Percentiles rank a stretch among this genome's conserved stretches.
phyloP scores from a whole-genome alignment of 2,888 invertebrate species.

The Polyommatus icarus region DNA sequence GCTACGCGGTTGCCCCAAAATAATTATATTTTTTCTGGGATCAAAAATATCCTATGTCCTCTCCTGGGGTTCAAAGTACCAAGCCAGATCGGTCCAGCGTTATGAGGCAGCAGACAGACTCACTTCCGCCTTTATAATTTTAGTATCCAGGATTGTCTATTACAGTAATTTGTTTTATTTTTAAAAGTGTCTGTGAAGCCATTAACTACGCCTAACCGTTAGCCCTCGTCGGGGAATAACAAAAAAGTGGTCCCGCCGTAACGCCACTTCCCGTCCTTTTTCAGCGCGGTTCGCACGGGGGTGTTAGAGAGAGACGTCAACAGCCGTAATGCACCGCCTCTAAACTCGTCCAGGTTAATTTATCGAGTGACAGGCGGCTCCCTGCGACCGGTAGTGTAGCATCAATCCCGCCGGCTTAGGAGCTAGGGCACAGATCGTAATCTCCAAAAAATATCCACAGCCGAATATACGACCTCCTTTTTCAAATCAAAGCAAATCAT shows the following conservation, averaged over 20 bases:
- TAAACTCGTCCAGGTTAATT: constrained; percentile 75
- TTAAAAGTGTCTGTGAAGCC: constrained; percentile 45
- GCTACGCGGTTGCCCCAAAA: too few relatives aligned
- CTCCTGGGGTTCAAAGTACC: too few relatives aligned
- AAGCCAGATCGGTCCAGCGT: too few relatives aligned
- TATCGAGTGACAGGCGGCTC: constrained; percentile 73
- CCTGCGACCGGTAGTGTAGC: constrained; percentile 61
- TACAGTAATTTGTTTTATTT: neutral
- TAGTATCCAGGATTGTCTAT: neutral
- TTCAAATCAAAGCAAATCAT: too few relatives aligned
- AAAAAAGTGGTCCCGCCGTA: constrained; percentile 71
- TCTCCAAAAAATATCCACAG: neutral
- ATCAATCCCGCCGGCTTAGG: constrained; percentile 69
- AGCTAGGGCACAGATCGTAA: constrained; percentile 49
- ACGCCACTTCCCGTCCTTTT: constrained; percentile 60
- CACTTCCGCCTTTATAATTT: too few relatives aligned
- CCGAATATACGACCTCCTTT: too few relatives aligned
- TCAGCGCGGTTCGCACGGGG: constrained; percentile 50
- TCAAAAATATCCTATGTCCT: too few relatives aligned
- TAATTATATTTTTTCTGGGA: too few relatives aligned
- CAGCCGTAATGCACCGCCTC: constrained; percentile 63
- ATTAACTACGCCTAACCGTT: constrained; percentile 71
- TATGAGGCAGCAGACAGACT: too few relatives aligned
- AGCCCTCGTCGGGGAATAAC: constrained; percentile 64
- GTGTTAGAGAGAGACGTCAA: constrained; percentile 60